Evolutionary conservation across 2,113 vertebrate genomes (phyloP).

Genomic region (Oncorhynchus keta): DNA sequence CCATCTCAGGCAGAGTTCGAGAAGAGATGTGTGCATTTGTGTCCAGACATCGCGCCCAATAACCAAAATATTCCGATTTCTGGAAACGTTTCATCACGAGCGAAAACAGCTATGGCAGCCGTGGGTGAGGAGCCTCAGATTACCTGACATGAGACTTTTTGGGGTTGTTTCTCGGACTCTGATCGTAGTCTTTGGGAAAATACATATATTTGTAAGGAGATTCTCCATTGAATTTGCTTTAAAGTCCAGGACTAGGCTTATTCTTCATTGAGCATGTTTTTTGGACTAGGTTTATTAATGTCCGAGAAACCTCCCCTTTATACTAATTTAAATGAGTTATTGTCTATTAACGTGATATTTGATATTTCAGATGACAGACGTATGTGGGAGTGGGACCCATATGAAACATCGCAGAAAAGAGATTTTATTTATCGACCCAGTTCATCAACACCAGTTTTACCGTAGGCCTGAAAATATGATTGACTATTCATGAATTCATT

Average conservation of each 20-base stretch:
- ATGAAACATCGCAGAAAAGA: constrained; percentile 73
- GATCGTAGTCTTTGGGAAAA: no score
- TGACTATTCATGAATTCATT: neutral
- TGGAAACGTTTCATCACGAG: neutral
- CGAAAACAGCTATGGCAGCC: constrained; percentile 31
- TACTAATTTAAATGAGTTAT: neutral
- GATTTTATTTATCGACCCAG: constrained; percentile 64
- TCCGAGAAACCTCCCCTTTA: no score
- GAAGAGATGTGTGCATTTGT: constrained; percentile 29
- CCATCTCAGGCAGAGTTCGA: neutral
- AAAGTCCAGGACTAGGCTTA: neutral
- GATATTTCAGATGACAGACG: constrained; percentile 41
- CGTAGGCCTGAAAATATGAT: constrained; percentile 57
- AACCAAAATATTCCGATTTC: neutral
- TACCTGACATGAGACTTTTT: neutral
- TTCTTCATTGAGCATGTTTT: no score
- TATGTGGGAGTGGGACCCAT: constrained; percentile 79
- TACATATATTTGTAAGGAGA: no score
- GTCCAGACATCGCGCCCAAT: neutral
- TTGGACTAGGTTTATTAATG: no score
- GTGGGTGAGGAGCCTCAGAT: neutral
- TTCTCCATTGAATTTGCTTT: neutral
- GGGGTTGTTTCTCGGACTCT: neutral
- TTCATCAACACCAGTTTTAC: constrained; percentile 37
- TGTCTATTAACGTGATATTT: neutral